phyloP scores from a whole-genome alignment of 2,888 invertebrate genomes.

The Amphipyra tragopoginis region DNA sequence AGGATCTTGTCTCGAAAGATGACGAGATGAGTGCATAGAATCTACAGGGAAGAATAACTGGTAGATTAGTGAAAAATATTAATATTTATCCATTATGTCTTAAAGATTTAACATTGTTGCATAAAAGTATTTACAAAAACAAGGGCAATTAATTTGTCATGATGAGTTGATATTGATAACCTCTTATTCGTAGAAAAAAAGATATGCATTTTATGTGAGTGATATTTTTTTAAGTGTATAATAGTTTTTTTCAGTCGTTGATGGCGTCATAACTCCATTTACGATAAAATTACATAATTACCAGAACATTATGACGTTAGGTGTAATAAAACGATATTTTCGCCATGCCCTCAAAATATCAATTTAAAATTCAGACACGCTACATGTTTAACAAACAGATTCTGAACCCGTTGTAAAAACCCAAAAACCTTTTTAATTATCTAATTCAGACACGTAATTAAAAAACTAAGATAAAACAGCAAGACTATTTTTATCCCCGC shows the following conservation, averaged over 20 bases:
- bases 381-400: no score
- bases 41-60: no score
- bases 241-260: neutral
- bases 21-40: no score
- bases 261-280: neutral
- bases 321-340: neutral
- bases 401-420: no score
- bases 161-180: constrained; percentile 30
- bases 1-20: no score
- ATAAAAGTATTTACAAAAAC: constrained; percentile 18
- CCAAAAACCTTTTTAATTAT: neutral
- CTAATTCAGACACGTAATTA: neutral
- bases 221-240: constrained; percentile 2
- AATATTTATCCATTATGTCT: no score
- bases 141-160: constrained; percentile 22
- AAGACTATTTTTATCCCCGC: constrained; percentile 27
- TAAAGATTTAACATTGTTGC: neutral
- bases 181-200: constrained; percentile 33
- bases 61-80: no score
- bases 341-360: neutral
- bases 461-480: constrained; percentile 2
- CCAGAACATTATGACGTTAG: neutral
- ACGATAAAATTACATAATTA: constrained; percentile 8
- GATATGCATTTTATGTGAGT: constrained; percentile 11
- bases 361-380: no score